Conservation (phyloP, 92 coral and sea anemone genomes). For the Phenganax marumi region DNA sequence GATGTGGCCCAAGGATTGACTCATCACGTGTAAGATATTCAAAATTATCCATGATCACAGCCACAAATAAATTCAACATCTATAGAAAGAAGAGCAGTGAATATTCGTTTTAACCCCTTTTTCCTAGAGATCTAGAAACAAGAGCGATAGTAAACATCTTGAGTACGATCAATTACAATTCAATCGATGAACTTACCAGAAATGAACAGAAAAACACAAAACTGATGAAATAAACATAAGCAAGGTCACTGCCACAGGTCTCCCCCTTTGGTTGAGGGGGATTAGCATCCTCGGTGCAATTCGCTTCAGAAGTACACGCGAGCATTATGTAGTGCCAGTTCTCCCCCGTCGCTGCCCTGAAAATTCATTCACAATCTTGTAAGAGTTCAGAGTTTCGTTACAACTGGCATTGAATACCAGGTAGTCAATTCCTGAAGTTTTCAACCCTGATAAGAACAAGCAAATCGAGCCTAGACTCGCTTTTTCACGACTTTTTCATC, state of each 20-base stretch:
- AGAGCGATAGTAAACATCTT: too few species aligned
- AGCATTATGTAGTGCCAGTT: slow-evolving; percentile 98
- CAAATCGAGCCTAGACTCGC: too few species aligned
- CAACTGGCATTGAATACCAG: too few species aligned
- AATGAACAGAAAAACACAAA: slow-evolving; percentile 95
- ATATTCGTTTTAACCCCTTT: too few species aligned
- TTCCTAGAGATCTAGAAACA: too few species aligned
- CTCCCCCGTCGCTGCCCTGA: slow-evolving; percentile 94
- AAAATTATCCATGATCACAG: slow-evolving; percentile 99
- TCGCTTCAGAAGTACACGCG: slow-evolving; percentile 73
- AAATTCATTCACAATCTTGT: slow-evolving; percentile 1
- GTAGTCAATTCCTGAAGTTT: too few species aligned
- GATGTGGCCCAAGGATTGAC: slow-evolving; percentile 99
- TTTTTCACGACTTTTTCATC: not conserved
- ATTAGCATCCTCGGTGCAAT: slow-evolving; percentile 52
- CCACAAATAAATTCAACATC: slow-evolving; percentile 94
- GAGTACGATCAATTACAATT: not conserved
- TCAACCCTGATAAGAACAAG: too few species aligned
- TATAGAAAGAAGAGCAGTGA: slow-evolving; percentile 33
- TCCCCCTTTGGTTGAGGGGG: slow-evolving; percentile 38
- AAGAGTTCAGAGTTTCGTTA: too few species aligned
- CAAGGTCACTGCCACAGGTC: slow-evolving; percentile 69
- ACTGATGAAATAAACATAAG: slow-evolving; percentile 81
- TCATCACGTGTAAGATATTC: slow-evolving; percentile 98
- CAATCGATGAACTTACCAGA: slow-evolving; percentile 65